phyloP scores from a whole-genome alignment of 2,797 vertebrate genomes.

The Malurus splendens region DNA sequence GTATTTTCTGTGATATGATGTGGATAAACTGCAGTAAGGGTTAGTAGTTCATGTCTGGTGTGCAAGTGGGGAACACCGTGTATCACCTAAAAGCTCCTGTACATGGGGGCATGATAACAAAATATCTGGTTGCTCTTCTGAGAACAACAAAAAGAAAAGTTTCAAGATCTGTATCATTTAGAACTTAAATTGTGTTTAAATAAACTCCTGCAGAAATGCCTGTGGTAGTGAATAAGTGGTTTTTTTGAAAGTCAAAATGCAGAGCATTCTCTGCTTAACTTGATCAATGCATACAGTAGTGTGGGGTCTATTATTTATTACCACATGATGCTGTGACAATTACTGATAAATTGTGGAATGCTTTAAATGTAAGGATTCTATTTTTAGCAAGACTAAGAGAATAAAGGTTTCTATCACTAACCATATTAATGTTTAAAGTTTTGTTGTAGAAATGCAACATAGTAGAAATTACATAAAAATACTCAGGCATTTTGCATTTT shows the following conservation, averaged over 20 bases:
- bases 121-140: neutral
- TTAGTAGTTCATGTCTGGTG: neutral
- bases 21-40: neutral
- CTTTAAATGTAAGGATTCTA: neutral
- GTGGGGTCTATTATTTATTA: neutral
- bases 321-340: neutral
- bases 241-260: neutral
- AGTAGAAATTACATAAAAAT: neutral
- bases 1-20: neutral
- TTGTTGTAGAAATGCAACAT: neutral
- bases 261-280: neutral
- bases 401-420: neutral
- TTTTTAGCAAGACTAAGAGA: neutral
- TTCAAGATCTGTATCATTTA: neutral
- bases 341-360: neutral
- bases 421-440: neutral
- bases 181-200: neutral
- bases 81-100: neutral
- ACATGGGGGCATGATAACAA: neutral
- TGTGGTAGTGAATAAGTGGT: neutral
- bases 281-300: neutral
- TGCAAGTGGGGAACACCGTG: neutral
- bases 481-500: neutral
- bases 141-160: neutral
- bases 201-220: neutral